Conservation (phyloP, 2,888 invertebrate genomes). For the Saturnia pavonia region DNA sequence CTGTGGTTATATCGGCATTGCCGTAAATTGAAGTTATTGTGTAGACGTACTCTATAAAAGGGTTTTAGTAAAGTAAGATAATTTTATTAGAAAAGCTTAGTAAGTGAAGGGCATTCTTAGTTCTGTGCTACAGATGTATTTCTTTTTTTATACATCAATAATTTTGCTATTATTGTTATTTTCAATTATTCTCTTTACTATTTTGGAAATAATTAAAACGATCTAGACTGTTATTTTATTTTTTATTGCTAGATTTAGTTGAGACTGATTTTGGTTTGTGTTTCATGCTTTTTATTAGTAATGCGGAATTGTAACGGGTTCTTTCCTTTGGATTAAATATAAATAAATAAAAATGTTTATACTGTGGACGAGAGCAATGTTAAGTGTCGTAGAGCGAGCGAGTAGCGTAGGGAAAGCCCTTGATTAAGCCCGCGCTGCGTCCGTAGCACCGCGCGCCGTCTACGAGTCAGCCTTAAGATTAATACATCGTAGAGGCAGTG, state of each 20-base stretch:
- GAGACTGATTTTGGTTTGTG: no score
- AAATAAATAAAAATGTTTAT: constrained; percentile 17
- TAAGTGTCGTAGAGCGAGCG: constrained; percentile 41
- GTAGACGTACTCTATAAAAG: constrained; percentile 36
- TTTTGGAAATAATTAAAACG: no score
- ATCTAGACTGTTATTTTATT: no score
- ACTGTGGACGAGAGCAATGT: constrained; percentile 16
- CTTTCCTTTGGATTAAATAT: no score
- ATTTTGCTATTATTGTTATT: no score
- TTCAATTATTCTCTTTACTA: no score
- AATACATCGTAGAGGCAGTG: constrained; percentile 75
- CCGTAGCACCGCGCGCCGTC: constrained; percentile 51
- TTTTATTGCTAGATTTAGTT: no score
- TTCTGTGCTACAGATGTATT: constrained; percentile 22
- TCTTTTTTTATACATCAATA: no score
- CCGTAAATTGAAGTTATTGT: constrained; percentile 49
- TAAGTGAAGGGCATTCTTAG: constrained; percentile 23
- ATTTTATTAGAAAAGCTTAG: neutral
- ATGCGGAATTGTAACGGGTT: no score
- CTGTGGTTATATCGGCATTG: constrained; percentile 51
- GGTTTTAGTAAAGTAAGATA: constrained; percentile 9
- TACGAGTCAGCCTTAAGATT: constrained; percentile 68
- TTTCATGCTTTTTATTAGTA: no score
- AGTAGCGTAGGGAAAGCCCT: constrained; percentile 36
- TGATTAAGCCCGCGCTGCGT: constrained; percentile 48